Evolutionary conservation across 2,888 invertebrate species (phyloP).

Genomic region (Neoascia interrupta): DNA sequence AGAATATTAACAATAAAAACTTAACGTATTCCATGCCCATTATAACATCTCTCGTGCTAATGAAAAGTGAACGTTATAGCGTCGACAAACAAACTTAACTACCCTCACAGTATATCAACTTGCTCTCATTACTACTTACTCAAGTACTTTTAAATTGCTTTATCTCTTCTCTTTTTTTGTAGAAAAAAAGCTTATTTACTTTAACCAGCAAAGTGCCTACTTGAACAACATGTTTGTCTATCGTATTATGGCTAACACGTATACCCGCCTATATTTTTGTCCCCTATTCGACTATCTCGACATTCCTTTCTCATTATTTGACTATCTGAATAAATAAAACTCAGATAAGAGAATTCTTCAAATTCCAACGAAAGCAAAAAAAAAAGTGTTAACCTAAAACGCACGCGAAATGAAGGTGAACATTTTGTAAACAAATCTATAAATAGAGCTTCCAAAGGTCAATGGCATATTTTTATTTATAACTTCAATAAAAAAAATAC

Average conservation of each 20-base stretch:
- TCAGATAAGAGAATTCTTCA: constrained; percentile 46
- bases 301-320: constrained; percentile 53
- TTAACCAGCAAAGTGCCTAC: constrained; percentile 1
- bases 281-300: constrained; percentile 31
- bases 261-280: constrained; percentile 11
- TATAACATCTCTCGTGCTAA: not conserved
- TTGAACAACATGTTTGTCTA: constrained; percentile 19
- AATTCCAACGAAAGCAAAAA: constrained; percentile 18
- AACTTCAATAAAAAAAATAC: too few species aligned
- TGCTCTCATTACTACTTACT: not conserved
- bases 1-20: too few species aligned
- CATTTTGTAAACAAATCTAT: too few species aligned
- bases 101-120: constrained; percentile 14
- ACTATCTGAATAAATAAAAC: constrained; percentile 49
- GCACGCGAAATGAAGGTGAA: too few species aligned
- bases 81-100: constrained; percentile 3
- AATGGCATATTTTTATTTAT: constrained; percentile 22
- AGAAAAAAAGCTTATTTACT: too few species aligned
- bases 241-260: too few species aligned
- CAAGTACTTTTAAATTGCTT: constrained; percentile 30
- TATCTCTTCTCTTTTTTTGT: not conserved
- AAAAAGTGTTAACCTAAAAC: not conserved
- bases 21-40: constrained; percentile 31
- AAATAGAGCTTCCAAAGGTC: constrained; percentile 36
- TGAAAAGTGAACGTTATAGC: constrained; percentile 36